A percentile compares a stretch with the other conserved stretches of the same genome.
These are phyloP conservation scores for Lamellibrachia satsuma DNA, from an alignment of 2,888 invertebrate genomes.

Conservation along the genomic window DNA sequence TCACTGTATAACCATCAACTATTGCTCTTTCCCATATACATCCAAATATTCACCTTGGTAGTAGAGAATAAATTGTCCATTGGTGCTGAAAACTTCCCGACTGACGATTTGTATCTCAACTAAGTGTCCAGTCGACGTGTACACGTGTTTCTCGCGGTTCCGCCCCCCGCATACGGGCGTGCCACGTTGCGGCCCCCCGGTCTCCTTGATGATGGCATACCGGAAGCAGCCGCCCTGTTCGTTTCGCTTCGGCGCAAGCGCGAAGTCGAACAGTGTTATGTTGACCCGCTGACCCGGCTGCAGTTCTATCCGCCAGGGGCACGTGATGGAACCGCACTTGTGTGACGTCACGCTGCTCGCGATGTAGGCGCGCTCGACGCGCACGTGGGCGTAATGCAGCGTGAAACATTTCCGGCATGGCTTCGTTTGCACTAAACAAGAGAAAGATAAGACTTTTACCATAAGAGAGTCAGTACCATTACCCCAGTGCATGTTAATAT, in stretches of 20 bases:
- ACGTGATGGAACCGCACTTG: conserved; percentile 36
- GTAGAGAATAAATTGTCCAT: conserved; percentile 41
- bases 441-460: background rate
- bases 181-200: conserved; percentile 25
- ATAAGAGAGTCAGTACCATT: background rate
- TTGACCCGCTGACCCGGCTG: conserved; percentile 38
- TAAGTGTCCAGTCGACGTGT: background rate
- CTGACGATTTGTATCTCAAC: conserved; percentile 31
- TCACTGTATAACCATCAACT: too few relatives aligned
- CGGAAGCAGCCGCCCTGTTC: conserved; percentile 33
- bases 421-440: conserved; percentile 30
- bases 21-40: too few relatives aligned
- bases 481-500: background rate
- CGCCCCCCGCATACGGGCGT: conserved; percentile 36
- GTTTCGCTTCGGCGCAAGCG: conserved; percentile 30
- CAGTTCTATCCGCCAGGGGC: conserved; percentile 41
- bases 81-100: conserved; percentile 32
- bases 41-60: conserved; percentile 38
- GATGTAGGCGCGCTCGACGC: conserved; percentile 29
- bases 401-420: conserved; percentile 29
- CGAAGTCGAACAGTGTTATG: conserved; percentile 39
- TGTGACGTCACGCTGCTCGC: conserved; percentile 28
- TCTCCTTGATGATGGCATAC: conserved; percentile 40
- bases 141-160: conserved; percentile 28
- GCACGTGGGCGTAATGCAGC: conserved; percentile 29